Evolutionary conservation across 2,797 vertebrate genomes (phyloP), one percentile per base, ranked within the genome.

Genomic region (Huso huso): DNA sequence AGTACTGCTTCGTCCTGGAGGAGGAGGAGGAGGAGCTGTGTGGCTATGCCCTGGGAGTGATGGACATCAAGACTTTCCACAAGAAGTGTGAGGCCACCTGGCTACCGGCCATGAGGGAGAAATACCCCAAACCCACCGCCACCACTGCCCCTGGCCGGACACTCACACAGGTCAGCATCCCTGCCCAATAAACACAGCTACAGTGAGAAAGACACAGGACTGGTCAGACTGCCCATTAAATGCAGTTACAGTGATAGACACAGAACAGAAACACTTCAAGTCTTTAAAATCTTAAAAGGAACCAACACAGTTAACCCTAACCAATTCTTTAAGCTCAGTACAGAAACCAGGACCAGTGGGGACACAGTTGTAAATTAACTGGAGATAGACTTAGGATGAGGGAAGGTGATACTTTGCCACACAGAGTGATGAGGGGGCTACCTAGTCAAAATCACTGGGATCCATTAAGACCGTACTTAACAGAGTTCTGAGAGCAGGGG

Each of bases 1-100:
- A 93, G 79, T 93, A 93, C 80, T 87, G 81, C 62, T 90, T 93
- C 48, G 83, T 93, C 68, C 83, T 93, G 81, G 91, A 94, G 77
- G 93, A 93, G 4, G 91, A 93, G 4, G 91, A 92, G 82, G 76
- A 80, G 2, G 91, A 91, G 8, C 83, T 79, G 0, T 93, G 91
- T 0, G 91, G 91, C 67, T 92, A 88, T 0, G 89, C 89, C 49
- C 73, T 87, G 0, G 92, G 91, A n/a, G 81, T 90, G 0, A 77
- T 88, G 73, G 90, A 91, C 0, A 87, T 92, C 0, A 83, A 89
- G 58, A 81, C 78, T 15, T 94, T 94, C 76, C 78, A 83, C 77
- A 90, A 87, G 75, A 83, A 90, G 7, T 87, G 86, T 66, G 89
- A 91, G 80, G 82, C 84, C 75, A 85, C 77, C 81, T 93, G 92